Conservation (phyloP, 2,113 vertebrate species). For the Sylvicapra grimmia region DNA sequence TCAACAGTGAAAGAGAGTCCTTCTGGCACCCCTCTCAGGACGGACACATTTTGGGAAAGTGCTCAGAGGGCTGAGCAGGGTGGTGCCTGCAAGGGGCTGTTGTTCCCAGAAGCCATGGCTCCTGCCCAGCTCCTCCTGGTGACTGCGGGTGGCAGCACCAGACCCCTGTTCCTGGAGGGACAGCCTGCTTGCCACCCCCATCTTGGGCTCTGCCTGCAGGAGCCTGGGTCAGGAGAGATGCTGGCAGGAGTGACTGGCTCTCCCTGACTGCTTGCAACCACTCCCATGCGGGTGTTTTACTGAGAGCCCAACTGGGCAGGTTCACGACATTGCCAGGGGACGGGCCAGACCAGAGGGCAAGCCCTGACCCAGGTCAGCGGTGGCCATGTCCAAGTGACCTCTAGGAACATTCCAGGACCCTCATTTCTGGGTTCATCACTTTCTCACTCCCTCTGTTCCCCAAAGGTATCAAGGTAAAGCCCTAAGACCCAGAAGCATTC, state of each 20-base stretch:
- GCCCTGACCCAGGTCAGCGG: fast-evolving
- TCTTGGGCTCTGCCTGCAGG: not conserved
- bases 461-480: not conserved
- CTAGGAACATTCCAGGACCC: not conserved
- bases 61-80: not conserved
- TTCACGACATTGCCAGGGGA: not conserved
- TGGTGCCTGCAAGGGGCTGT: not conserved
- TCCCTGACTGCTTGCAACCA: too few relatives aligned
- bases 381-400: not conserved
- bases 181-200: not conserved
- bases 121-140: too few relatives aligned
- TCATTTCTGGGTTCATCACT: not conserved
- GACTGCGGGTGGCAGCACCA: not conserved
- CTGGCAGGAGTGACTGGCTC: not conserved
- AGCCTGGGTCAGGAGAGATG: not conserved
- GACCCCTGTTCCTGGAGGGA: not conserved
- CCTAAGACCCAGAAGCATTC: not conserved
- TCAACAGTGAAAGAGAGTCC: not conserved
- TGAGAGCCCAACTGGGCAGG: not conserved
- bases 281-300: not conserved
- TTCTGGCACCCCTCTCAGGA: not conserved
- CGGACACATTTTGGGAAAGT: not conserved
- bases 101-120: not conserved
- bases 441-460: not conserved
- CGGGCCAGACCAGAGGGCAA: not conserved